Percentiles rank a stretch among this genome's conserved stretches.
phyloP scores from a whole-genome alignment of 2,888 invertebrate genomes.

The Hartigia nigra region DNA sequence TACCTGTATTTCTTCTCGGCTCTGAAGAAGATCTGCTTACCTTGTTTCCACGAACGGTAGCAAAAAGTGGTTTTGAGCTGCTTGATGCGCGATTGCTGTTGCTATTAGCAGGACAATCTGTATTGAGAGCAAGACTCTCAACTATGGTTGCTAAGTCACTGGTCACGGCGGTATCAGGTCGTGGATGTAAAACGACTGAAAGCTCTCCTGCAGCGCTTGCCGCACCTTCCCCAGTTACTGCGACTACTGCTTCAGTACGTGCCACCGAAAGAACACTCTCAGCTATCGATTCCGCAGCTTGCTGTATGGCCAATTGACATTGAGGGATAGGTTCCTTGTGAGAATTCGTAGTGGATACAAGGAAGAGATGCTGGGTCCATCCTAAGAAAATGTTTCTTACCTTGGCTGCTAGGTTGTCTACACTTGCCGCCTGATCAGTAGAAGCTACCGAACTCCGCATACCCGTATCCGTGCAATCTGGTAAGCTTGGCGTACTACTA shows the following conservation, averaged over 20 bases:
- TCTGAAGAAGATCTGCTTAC: conserved; percentile 32
- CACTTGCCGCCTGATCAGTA: conserved; percentile 95
- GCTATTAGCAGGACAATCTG: conserved; percentile 68
- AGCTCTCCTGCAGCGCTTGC: conserved; percentile 70
- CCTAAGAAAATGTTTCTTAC: conserved; percentile 47
- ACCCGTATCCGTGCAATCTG: conserved; percentile 84
- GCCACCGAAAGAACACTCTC: conserved; percentile 83
- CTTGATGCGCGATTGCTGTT: conserved; percentile 70
- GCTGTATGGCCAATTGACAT: conserved; percentile 57
- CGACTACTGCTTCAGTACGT: conserved; percentile 76
- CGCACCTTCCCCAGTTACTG: conserved; percentile 68
- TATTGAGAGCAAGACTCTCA: conserved; percentile 78
- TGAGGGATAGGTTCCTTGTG: background rate
- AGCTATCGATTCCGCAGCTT: conserved; percentile 90
- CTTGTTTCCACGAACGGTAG: conserved; percentile 60
- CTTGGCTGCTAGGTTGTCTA: conserved; percentile 89
- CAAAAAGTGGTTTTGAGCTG: conserved; percentile 58
- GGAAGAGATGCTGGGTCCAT: background rate
- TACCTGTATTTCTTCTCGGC: background rate
- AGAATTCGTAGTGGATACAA: background rate
- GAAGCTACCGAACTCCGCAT: conserved; percentile 84
- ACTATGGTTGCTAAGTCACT: conserved; percentile 88
- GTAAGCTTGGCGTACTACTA: conserved; percentile 94
- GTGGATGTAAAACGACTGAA: conserved; percentile 71
- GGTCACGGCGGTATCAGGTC: conserved; percentile 71